Conservation (phyloP, 37 sponge, comb jelly and placozoan genomes). For the Oopsacas minuta region DNA sequence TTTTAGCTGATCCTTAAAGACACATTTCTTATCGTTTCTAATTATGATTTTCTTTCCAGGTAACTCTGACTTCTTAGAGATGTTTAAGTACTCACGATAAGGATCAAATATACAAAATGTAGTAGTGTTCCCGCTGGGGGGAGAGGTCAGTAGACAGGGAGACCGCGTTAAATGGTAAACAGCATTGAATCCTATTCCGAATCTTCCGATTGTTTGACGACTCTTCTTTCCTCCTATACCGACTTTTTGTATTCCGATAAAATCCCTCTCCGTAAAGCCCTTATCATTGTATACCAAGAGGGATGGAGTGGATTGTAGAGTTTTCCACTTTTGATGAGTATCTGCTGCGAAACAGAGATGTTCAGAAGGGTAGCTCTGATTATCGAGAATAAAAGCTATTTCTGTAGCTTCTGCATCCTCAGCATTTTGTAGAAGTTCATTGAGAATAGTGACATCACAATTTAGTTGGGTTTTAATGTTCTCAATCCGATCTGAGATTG, state of each 20-base stretch:
- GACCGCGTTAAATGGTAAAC: constrained; percentile 70
- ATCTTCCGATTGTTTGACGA: constrained; percentile 46
- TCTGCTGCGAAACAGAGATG: constrained; percentile 22
- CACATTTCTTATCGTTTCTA: not conserved
- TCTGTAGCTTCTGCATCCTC: constrained; percentile 65
- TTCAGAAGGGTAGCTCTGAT: constrained; percentile 12
- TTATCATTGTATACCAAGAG: constrained; percentile 60
- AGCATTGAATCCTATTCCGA: constrained; percentile 82
- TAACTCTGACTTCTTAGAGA: not conserved
- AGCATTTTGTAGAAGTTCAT: constrained; percentile 64
- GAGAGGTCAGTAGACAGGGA: constrained; percentile 35
- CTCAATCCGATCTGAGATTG: constrained; percentile 46
- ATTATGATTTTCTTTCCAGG: constrained; percentile 9
- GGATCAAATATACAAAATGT: constrained; percentile 16
- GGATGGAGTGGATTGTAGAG: constrained; percentile 36
- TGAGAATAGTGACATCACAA: constrained; percentile 40
- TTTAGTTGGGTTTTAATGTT: constrained; percentile 40
- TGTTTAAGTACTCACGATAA: not conserved
- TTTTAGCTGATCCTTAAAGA: not conserved
- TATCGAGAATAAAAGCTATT: constrained; percentile 53
- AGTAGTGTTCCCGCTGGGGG: not conserved
- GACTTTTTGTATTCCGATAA: constrained; percentile 48
- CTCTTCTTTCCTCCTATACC: constrained; percentile 60
- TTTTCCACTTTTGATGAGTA: constrained; percentile 26
- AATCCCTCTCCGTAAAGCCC: constrained; percentile 46